A percentile compares a stretch with the other conserved stretches of the same genome.
phyloP scores from a whole-genome alignment of 2,113 vertebrate genomes.

The Potamarius usumacintae region DNA sequence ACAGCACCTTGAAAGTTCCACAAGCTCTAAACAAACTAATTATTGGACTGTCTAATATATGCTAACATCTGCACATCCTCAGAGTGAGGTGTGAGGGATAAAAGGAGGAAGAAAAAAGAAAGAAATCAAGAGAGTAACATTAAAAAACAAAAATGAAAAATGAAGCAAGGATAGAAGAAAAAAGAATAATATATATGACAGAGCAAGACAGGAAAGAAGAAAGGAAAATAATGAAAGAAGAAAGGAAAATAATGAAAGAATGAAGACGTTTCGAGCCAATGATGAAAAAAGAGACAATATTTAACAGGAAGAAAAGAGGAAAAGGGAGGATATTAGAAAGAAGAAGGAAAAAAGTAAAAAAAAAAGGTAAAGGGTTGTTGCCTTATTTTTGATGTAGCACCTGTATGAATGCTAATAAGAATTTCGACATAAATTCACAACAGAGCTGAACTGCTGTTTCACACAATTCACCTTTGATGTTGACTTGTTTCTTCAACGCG shows the following conservation, averaged over 20 bases:
- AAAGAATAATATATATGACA: background rate
- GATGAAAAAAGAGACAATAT: background rate
- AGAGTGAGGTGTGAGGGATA: too few species aligned
- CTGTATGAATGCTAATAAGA: background rate
- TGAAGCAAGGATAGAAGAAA: background rate
- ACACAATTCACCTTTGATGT: conserved; percentile 1
- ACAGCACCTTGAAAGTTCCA: background rate
- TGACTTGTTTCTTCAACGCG: background rate
- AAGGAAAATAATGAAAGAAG: background rate
- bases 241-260: background rate
- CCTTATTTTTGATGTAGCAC: background rate
- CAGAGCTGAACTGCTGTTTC: background rate
- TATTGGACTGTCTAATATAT: background rate
- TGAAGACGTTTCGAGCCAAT: background rate
- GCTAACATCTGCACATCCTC: background rate
- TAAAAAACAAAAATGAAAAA: background rate
- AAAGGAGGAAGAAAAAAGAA: background rate
- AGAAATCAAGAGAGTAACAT: background rate
- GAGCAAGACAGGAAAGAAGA: background rate
- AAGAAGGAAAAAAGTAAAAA: background rate
- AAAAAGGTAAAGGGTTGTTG: background rate
- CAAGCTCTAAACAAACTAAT: background rate
- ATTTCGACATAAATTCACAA: background rate
- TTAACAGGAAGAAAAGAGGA: background rate
- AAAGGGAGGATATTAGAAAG: background rate